phyloP scores from a whole-genome alignment of 2,888 invertebrate species.

The Halictus ligatus region DNA sequence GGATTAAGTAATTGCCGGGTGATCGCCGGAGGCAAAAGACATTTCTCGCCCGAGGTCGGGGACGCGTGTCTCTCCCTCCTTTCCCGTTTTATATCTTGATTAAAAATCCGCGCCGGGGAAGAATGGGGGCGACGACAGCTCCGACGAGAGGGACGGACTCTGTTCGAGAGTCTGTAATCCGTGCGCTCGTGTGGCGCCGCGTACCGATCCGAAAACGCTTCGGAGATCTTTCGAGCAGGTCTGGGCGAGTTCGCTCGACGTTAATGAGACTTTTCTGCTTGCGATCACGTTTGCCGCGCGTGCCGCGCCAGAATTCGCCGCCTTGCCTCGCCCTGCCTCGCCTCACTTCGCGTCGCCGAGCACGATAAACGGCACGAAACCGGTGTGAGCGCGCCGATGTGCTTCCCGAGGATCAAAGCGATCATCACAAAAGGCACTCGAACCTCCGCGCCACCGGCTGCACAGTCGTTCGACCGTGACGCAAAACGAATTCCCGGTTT shows the following conservation, averaged over 20 bases:
- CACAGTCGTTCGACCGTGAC: conserved; percentile 14
- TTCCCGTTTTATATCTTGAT: conserved; percentile 26
- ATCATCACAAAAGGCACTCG: conserved; percentile 22
- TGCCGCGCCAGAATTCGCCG: not conserved
- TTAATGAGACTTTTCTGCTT: not conserved
- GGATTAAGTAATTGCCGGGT: not conserved
- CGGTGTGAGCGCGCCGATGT: not conserved
- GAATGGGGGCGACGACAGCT: conserved; percentile 35
- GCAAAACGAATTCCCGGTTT: conserved; percentile 38
- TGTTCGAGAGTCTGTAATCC: not conserved
- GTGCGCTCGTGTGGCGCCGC: no score
- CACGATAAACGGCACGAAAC: no score
- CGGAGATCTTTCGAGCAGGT: not conserved
- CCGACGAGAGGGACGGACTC: conserved; percentile 9
- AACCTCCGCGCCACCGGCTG: not conserved
- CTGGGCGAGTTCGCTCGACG: not conserved
- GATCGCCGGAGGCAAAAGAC: not conserved
- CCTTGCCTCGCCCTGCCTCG: not conserved
- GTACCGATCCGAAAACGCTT: not conserved
- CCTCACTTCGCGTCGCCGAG: no score
- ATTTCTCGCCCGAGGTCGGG: not conserved
- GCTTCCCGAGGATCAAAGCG: conserved; percentile 14
- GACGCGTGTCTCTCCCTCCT: not conserved
- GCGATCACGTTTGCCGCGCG: not conserved
- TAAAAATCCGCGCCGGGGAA: conserved; percentile 39